A percentile compares a stretch with the other conserved stretches of the same genome.
phyloP scores from a whole-genome alignment of 1,140 invertebrate genomes.

The Coenobita brevimanus region DNA sequence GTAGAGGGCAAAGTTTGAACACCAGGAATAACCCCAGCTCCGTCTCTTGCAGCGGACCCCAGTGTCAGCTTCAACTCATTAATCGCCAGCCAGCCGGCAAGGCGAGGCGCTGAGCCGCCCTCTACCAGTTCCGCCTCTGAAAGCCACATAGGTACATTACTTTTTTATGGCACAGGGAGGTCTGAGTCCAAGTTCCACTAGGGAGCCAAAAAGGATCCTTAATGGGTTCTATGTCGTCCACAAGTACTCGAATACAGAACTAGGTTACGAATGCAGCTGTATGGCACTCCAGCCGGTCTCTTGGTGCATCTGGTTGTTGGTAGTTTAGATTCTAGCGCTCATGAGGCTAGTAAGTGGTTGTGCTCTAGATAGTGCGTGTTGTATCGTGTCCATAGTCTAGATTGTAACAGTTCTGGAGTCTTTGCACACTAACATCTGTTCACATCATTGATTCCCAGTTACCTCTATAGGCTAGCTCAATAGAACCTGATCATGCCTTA shows the following conservation, averaged over 20 bases:
- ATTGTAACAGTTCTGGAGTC: background rate
- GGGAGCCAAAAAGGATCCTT: too few species aligned
- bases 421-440: background rate
- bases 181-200: too few species aligned
- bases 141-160: constrained; percentile 59
- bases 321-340: background rate
- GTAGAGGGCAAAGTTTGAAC: too few species aligned
- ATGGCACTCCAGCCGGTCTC: constrained; percentile 32
- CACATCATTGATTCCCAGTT: too few species aligned
- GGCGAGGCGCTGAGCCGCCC: constrained; percentile 59
- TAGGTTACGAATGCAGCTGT: too few species aligned
- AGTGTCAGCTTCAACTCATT: constrained; percentile 58
- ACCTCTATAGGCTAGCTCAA: too few species aligned
- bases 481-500: too few species aligned
- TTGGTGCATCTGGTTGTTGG: background rate
- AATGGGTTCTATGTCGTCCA: too few species aligned
- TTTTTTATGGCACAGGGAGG: too few species aligned
- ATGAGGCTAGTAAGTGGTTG: background rate
- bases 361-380: background rate
- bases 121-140: constrained; percentile 56
- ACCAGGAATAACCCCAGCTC: too few species aligned
- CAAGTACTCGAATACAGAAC: too few species aligned
- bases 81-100: constrained; percentile 60
- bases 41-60: constrained; percentile 58
- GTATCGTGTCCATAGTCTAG: background rate